Conservation (phyloP, 2,888 invertebrate species). For the Pogonocherus hispidulus region DNA sequence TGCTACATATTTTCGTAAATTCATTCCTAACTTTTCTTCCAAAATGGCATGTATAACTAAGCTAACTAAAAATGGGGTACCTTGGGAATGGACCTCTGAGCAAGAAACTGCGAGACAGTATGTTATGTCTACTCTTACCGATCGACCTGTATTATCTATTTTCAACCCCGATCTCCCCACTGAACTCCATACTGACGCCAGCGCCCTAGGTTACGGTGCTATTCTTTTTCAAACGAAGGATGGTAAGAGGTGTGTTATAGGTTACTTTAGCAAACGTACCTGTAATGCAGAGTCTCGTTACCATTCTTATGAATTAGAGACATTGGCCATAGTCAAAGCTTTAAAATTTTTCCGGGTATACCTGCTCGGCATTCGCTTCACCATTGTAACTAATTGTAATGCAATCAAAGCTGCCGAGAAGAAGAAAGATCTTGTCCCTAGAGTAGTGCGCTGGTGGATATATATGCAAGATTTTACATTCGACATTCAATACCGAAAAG, state of each 20-base stretch:
- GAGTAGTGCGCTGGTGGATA: conserved; percentile 58
- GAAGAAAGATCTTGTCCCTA: conserved; percentile 54
- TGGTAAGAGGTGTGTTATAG: conserved; percentile 7
- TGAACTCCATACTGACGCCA: conserved; percentile 47
- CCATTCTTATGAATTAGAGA: conserved; percentile 55
- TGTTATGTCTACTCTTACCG: conserved; percentile 33
- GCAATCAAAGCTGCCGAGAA: conserved; percentile 52
- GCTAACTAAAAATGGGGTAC: conserved; percentile 15
- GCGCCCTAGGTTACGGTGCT: conserved; percentile 42
- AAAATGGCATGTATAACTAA: conserved; percentile 36
- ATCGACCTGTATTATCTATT: conserved; percentile 36
- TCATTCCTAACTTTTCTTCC: conserved; percentile 51
- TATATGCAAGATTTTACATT: conserved; percentile 53
- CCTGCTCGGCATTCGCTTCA: conserved; percentile 50
- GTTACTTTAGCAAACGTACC: conserved; percentile 15
- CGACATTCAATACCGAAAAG: conserved; percentile 37
- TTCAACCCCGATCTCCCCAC: conserved; percentile 39
- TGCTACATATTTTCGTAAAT: conserved; percentile 50
- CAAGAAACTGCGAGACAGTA: conserved; percentile 1
- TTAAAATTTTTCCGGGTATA: conserved; percentile 53
- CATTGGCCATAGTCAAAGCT: conserved; percentile 56
- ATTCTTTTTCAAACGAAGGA: too few relatives aligned
- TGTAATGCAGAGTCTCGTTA: conserved; percentile 17
- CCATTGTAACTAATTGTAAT: conserved; percentile 58
- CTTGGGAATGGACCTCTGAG: conserved; percentile 3